A percentile compares a stretch with the other conserved stretches of the same genome.
phyloP scores from a whole-genome alignment of 2,888 invertebrate genomes.

The Cylloceria caligata region DNA sequence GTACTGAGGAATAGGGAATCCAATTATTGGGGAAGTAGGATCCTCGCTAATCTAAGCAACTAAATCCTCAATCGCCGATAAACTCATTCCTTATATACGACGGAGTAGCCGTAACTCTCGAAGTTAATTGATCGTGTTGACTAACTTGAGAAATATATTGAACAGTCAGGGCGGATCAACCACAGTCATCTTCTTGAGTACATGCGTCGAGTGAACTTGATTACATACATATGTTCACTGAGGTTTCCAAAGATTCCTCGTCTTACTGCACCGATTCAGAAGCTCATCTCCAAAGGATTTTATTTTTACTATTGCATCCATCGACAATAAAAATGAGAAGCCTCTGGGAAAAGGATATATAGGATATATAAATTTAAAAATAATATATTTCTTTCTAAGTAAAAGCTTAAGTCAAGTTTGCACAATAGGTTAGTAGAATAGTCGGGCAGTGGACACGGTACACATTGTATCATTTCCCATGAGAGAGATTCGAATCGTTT shows the following conservation, averaged over 20 bases:
- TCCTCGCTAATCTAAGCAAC: slow-evolving; percentile 35
- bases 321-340: neutral
- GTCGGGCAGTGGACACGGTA: neutral
- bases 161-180: neutral
- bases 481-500: slow-evolving; percentile 2
- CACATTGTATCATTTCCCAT: slow-evolving; percentile 18
- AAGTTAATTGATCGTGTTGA: slow-evolving; percentile 37
- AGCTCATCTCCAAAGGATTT: neutral
- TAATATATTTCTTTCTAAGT: neutral
- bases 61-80: slow-evolving; percentile 56
- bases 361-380: neutral
- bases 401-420: neutral
- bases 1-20: slow-evolving; percentile 22
- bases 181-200: neutral
- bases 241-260: neutral
- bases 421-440: neutral
- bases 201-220: neutral
- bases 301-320: neutral
- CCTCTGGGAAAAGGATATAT: neutral
- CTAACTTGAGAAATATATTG: neutral
- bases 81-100: slow-evolving; percentile 26
- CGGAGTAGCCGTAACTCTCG: neutral
- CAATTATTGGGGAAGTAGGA: slow-evolving; percentile 53
- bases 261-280: neutral
- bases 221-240: neutral